phyloP scores from a whole-genome alignment of 2,113 vertebrate species.

The Pseudonaja textilis region DNA sequence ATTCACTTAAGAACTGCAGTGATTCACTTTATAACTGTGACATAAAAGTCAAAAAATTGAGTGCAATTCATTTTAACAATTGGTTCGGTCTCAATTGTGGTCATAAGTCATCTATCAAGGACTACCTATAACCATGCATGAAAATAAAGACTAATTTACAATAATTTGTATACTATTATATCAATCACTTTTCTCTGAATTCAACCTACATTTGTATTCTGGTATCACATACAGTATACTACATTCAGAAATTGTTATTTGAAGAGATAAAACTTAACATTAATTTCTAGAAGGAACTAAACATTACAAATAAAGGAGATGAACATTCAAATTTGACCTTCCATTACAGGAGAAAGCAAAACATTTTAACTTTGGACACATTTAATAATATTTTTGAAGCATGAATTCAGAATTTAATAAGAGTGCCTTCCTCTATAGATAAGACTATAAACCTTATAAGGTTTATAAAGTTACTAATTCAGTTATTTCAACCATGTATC shows the following conservation, averaged over 20 bases:
- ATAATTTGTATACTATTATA: background rate
- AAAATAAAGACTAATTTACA: background rate
- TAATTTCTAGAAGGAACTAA: background rate
- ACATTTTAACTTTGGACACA: background rate
- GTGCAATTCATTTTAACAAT: background rate
- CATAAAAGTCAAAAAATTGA: background rate
- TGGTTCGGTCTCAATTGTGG: background rate
- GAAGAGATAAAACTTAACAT: background rate
- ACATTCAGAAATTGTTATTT: background rate
- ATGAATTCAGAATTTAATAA: background rate
- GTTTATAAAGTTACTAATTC: background rate
- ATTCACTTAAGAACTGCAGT: background rate
- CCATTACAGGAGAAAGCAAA: background rate
- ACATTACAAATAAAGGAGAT: background rate
- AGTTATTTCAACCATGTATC: background rate
- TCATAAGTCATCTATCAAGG: background rate
- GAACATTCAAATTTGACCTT: background rate
- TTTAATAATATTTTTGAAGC: background rate
- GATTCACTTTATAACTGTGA: background rate
- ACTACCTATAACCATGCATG: background rate
- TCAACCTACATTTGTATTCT: background rate
- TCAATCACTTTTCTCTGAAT: background rate
- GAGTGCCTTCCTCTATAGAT: background rate
- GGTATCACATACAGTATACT: background rate
- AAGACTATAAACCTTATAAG: background rate